These are phyloP conservation scores for Apteryx owenii DNA, from an alignment of 2,113 vertebrate species.

Conservation along the genomic window DNA sequence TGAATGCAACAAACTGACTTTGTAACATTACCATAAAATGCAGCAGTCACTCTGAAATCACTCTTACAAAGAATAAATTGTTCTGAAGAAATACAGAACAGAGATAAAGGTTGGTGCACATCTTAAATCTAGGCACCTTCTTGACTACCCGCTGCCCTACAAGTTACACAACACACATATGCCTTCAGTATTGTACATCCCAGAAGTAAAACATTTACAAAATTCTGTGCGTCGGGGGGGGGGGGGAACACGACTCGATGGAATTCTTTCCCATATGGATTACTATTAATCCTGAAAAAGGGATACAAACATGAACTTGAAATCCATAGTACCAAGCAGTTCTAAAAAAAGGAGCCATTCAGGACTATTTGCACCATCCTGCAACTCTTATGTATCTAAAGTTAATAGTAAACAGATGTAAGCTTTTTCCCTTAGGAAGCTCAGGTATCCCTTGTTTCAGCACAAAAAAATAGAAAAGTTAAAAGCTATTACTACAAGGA, in stretches of 20 bases:
- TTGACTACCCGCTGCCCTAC: fast-evolving
- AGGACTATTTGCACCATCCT: background rate
- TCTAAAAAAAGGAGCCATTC: background rate
- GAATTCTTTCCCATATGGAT: background rate
- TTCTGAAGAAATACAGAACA: background rate
- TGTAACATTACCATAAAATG: background rate
- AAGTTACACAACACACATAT: too few species aligned
- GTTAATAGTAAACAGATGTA: background rate
- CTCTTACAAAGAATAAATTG: background rate
- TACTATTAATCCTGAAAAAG: background rate
- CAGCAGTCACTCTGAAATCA: background rate
- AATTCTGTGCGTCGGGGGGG: background rate
- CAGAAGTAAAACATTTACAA: background rate
- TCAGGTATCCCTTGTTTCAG: background rate
- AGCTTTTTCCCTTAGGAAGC: background rate
- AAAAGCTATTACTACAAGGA: background rate
- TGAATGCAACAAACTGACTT: background rate
- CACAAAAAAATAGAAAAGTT: background rate
- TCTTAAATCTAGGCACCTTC: background rate
- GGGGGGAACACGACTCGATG: background rate
- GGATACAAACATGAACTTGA: background rate
- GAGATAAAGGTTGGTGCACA: background rate
- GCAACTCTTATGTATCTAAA: background rate
- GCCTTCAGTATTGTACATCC: background rate
- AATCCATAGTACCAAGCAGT: background rate